Evolutionary conservation across 2,888 invertebrate species (phyloP).

Genomic region (Hydroisotoma schaefferi): DNA sequence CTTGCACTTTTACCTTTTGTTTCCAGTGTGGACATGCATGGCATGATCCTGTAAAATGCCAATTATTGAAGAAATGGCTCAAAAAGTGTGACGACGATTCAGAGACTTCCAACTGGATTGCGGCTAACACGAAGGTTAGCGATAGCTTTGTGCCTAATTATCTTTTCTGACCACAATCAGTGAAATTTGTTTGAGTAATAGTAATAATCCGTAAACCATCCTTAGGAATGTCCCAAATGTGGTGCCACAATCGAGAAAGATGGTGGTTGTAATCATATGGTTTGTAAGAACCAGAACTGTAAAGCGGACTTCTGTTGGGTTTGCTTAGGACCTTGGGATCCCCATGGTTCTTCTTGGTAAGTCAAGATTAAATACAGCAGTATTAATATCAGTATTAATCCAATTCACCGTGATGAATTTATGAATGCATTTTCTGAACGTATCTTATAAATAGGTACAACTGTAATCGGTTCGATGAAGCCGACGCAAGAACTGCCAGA

Average conservation of each 20-base stretch:
- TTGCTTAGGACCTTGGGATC: constrained; percentile 97
- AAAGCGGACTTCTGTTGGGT: constrained; percentile 99
- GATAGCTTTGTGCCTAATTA: not conserved
- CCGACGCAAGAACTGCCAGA: constrained; percentile 91
- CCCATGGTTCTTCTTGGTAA: constrained; percentile 92
- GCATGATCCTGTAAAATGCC: constrained; percentile 98
- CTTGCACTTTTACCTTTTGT: constrained; percentile 90
- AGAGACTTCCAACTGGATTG: constrained; percentile 99
- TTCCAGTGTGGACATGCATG: constrained; percentile 94
- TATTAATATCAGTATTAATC: not conserved
- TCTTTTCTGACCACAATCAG: not conserved
- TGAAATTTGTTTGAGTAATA: no score
- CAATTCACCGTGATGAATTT: not conserved
- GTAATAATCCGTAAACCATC: not conserved
- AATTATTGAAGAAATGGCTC: constrained; percentile 89
- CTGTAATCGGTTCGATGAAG: constrained; percentile 96
- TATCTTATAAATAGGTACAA: constrained; percentile 64
- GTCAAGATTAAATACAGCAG: not conserved
- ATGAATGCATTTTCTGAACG: not conserved
- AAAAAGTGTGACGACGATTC: constrained; percentile 99
- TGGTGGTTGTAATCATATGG: constrained; percentile 99
- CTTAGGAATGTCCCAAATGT: constrained; percentile 91
- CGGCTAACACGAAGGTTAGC: constrained; percentile 87
- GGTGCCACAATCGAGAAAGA: constrained; percentile 95
- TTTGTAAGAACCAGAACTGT: constrained; percentile 97